Conservation (phyloP, 2,113 vertebrate genomes). For the Callaeas wilsoni region DNA sequence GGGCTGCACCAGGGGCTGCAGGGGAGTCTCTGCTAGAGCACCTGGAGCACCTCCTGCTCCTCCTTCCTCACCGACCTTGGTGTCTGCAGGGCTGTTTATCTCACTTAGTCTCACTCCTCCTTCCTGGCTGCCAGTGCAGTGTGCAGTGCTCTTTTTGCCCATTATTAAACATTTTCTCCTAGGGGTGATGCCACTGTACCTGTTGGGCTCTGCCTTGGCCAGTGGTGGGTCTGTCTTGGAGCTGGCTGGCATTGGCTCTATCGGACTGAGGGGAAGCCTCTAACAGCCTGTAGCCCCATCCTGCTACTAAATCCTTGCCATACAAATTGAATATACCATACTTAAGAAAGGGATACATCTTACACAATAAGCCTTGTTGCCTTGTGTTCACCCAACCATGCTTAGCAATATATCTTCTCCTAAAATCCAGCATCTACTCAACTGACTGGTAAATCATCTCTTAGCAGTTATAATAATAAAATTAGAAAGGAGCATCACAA, state of each 20-base stretch:
- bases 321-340: background rate
- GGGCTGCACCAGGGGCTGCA: accelerated
- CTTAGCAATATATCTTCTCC: background rate
- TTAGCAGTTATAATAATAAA: background rate
- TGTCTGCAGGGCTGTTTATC: background rate
- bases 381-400: background rate
- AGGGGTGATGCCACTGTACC: background rate
- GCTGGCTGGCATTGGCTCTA: background rate
- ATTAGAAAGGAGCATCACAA: background rate
- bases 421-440: background rate
- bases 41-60: background rate
- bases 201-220: background rate
- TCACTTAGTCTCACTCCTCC: background rate
- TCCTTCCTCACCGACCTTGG: background rate
- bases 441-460: background rate
- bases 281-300: no score
- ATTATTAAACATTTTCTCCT: background rate
- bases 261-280: background rate
- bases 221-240: background rate
- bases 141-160: background rate
- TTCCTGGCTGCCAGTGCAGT: background rate
- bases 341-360: background rate
- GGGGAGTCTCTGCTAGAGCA: accelerated
- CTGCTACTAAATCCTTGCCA: background rate
- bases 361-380: background rate